Percentiles rank a stretch among this genome's conserved stretches.
These are phyloP conservation scores for Bos javanicus DNA, from an alignment of 2,113 vertebrate species.

Conservation along the genomic window DNA sequence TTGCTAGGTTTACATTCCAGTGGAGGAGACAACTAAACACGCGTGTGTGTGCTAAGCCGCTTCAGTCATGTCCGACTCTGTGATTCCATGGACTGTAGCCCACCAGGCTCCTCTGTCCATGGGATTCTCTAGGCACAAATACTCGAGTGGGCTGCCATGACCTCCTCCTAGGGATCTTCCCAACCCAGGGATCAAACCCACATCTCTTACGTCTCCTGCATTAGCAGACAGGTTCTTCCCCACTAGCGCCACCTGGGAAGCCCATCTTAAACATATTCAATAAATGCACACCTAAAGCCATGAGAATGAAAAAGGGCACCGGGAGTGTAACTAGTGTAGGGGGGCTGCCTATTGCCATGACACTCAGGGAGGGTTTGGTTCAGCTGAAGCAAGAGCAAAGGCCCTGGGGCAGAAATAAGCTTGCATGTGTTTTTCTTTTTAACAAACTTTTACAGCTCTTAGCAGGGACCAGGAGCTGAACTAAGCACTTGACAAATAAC, in stretches of 20 bases:
- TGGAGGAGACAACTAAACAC: not conserved
- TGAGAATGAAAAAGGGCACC: not conserved
- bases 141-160: not conserved
- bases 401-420: not conserved
- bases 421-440: not conserved
- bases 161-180: not conserved
- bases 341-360: not conserved
- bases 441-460: not conserved
- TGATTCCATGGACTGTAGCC: not conserved
- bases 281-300: not conserved
- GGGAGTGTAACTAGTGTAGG: not conserved
- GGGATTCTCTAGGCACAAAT: not conserved
- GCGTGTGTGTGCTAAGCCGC: fast-evolving
- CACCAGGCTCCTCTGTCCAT: not conserved
- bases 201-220: not conserved
- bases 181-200: not conserved
- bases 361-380: not conserved
- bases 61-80: not conserved
- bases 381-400: not conserved
- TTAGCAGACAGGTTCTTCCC: not conserved
- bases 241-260: not conserved
- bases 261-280: not conserved
- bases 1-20: not conserved
- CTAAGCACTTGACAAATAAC: not conserved
- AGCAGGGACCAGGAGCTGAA: not conserved